These are phyloP conservation scores for Hozukius guyotensis DNA, from an alignment of 2,797 vertebrate species.

Conservation along the genomic window DNA sequence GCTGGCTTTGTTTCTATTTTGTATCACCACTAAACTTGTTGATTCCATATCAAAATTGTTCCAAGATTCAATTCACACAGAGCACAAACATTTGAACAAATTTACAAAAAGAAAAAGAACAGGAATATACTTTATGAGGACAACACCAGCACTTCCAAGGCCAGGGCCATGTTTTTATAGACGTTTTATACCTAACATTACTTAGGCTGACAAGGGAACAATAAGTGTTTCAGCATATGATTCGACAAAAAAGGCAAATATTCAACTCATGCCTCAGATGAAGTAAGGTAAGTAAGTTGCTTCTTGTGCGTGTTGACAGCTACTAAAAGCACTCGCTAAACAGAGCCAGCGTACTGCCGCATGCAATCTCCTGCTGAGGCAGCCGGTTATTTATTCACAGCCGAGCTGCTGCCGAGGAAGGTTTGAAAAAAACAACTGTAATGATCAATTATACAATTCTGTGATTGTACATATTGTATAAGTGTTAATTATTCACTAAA, in stretches of 20 bases:
- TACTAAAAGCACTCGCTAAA: conserved; percentile 38
- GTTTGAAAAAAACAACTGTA: conserved; percentile 70
- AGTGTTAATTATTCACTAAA: conserved; percentile 86
- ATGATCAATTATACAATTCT: conserved; percentile 80
- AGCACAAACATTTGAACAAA: not conserved
- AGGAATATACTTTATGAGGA: not conserved
- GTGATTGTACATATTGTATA: conserved; percentile 72
- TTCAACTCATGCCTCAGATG: not conserved
- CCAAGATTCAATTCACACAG: not conserved
- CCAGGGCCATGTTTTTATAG: not conserved
- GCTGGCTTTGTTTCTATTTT: not conserved
- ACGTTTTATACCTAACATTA: not conserved
- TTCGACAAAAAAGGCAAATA: conserved; percentile 5
- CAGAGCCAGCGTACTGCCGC: not conserved
- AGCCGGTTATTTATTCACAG: conserved; percentile 65
- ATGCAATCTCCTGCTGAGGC: conserved; percentile 2
- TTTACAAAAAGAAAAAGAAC: not conserved
- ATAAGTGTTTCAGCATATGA: not conserved
- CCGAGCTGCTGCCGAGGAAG: conserved; percentile 40
- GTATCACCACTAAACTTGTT: not conserved
- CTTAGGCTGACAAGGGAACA: not conserved
- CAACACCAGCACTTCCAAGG: not conserved
- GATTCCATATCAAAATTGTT: not conserved
- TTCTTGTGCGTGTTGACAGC: not conserved
- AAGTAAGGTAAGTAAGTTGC: not conserved